Evolutionary conservation across 2,888 invertebrate genomes (phyloP).

Genomic region (Heliconius ethilla): DNA sequence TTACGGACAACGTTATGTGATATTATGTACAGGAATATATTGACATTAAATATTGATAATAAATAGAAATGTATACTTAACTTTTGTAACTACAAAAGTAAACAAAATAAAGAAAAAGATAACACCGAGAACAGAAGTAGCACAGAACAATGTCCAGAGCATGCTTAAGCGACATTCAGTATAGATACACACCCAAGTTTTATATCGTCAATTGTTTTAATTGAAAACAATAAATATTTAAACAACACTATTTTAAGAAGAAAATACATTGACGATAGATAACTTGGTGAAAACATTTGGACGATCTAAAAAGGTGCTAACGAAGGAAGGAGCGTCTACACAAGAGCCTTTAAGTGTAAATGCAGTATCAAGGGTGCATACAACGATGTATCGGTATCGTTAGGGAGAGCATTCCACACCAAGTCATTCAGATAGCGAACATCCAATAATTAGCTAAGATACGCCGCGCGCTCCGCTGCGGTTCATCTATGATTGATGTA

Average conservation of each 20-base stretch:
- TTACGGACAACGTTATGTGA: constrained; percentile 53
- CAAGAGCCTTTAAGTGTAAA: constrained; percentile 66
- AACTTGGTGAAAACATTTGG: constrained; percentile 68
- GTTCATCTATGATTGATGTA: constrained; percentile 33
- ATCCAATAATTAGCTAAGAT: constrained; percentile 65
- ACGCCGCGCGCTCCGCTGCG: constrained; percentile 76
- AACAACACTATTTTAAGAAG: constrained; percentile 14
- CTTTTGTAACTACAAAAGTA: constrained; percentile 12
- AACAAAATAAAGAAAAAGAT: constrained; percentile 15
- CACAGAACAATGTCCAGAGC: constrained; percentile 67
- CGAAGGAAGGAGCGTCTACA: constrained; percentile 81
- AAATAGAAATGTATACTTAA: background rate
- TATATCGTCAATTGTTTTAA: constrained; percentile 57
- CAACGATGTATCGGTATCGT: constrained; percentile 64
- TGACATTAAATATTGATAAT: constrained; percentile 32
- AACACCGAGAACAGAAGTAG: constrained; percentile 17
- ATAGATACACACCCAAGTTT: constrained; percentile 56
- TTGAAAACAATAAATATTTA: constrained; percentile 13
- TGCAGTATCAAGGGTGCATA: constrained; percentile 76
- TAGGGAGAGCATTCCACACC: constrained; percentile 75
- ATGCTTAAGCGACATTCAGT: constrained; percentile 69
- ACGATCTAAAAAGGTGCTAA: constrained; percentile 81
- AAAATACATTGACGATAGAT: constrained; percentile 58
- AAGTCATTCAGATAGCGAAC: constrained; percentile 70
- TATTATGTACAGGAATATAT: constrained; percentile 11